Base-by-base conservation (phyloP, 2,797 vertebrate genomes). In the Luscinia luscinia region DNA sequence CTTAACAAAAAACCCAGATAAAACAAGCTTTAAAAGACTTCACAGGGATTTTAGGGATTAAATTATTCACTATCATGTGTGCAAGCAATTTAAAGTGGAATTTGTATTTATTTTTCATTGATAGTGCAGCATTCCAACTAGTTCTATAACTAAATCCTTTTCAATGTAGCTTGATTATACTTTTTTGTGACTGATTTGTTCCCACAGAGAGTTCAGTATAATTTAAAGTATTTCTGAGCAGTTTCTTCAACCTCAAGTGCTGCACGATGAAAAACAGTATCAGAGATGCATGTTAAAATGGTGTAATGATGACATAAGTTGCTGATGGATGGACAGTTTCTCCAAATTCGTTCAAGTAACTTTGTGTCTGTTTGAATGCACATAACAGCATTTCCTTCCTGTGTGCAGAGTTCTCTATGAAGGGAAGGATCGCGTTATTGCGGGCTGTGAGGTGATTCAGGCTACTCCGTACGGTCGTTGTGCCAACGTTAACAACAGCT, bases 401-500 rank as follows among this genome's bases (percentile, higher is more conserved):
- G 20, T 89, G 48, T 82, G 36, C 96, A 99, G 99, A 61, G 99
- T 99, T 84, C 97, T 99, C 12, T 99, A 99, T 48, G 99, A 99
- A 94, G 99, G 99, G 14, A 99, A 99, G 96, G 99, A 99, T 40
- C 98, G 98, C 19, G 94, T 99, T 38, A 99, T 99, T 96, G 97
- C 98, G 70, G 99, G 99, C 95, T 99, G 99, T 7, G 99, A 99
- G 97, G 98, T 99, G 96, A 98, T 99, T 86, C 98, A 99, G 87
- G 99, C 99, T 81, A 99, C 99, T 2, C 99, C 99, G 1, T 99
- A 98, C 2, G 99, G 99, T 73, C 99, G 99, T 62, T 99, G 99
- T 22, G 99, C 99, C 66, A 99, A 99, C n/a, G 99, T 99, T 87
- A 99, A 99, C 98, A 99, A 99, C 97, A 99, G 99, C 97, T 99